Conservation (phyloP, 2,113 vertebrate species). For the Gymnocephalus cernua region DNA sequence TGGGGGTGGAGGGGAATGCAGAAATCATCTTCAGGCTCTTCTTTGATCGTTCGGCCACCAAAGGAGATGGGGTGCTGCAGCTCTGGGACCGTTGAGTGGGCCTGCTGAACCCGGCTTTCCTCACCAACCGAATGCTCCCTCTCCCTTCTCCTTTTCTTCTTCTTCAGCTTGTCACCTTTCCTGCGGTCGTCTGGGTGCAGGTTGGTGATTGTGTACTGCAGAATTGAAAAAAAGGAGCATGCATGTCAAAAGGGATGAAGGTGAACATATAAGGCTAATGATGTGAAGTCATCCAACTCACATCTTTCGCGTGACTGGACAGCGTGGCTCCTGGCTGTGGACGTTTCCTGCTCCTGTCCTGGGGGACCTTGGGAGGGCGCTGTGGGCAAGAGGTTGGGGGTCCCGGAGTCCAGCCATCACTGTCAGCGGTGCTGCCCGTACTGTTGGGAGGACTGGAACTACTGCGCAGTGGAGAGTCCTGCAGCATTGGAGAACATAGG, state of each 20-base stretch:
- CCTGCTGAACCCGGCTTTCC: conserved; percentile 39
- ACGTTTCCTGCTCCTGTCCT: conserved; percentile 84
- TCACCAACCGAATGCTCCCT: conserved; percentile 83
- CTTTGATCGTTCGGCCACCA: conserved; percentile 84
- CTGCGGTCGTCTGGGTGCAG: conserved; percentile 81
- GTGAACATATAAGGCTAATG: neutral
- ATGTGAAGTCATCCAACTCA: conserved; percentile 32
- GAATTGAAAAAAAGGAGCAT: neutral
- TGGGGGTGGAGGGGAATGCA: conserved; percentile 76
- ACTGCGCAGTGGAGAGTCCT: conserved; percentile 91
- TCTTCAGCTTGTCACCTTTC: conserved; percentile 93
- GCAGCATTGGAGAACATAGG: conserved; percentile 15
- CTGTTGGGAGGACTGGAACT: conserved; percentile 97
- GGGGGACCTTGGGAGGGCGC: conserved; percentile 73
- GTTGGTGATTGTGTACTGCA: conserved; percentile 66
- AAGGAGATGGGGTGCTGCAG: conserved; percentile 63
- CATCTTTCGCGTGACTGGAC: conserved; percentile 69
- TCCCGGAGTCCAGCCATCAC: conserved; percentile 92
- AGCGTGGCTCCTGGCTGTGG: conserved; percentile 62
- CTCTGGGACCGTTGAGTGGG: conserved; percentile 23
- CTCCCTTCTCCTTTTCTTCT: conserved; percentile 89
- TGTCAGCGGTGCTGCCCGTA: conserved; percentile 94
- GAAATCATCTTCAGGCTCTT: conserved; percentile 87
- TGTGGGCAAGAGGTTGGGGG: conserved; percentile 79
- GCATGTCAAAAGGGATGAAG: neutral